A percentile compares a stretch with the other conserved stretches of the same genome.
Evolutionary conservation across 2,113 vertebrate species (phyloP).

Genomic region (Ceratotherium simum): DNA sequence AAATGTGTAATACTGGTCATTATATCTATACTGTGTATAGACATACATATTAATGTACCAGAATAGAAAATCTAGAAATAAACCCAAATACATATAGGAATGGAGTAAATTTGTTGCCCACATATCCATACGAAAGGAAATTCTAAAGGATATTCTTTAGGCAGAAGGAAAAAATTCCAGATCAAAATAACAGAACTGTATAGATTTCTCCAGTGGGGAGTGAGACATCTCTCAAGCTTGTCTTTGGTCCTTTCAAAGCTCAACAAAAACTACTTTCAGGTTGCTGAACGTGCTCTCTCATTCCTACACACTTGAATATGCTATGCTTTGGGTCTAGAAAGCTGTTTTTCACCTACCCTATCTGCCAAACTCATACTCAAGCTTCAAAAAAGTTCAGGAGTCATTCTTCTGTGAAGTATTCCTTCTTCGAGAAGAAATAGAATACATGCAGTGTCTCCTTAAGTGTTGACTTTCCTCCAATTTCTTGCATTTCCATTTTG

Average conservation of each 20-base stretch:
- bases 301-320: neutral
- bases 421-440: neutral
- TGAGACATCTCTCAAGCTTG: neutral
- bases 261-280: neutral
- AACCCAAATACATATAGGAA: neutral
- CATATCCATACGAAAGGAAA: neutral
- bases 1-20: neutral
- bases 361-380: neutral
- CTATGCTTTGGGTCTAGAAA: neutral
- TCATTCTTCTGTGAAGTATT: neutral
- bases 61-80: neutral
- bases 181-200: neutral
- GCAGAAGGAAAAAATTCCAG: neutral
- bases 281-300: neutral
- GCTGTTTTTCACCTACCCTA: neutral
- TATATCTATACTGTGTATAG: neutral
- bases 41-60: neutral
- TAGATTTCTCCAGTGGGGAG: neutral
- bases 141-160: neutral
- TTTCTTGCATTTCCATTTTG: constrained; percentile 14
- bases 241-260: neutral
- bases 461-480: neutral
- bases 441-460: neutral
- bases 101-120: neutral
- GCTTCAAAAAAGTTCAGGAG: neutral